These are phyloP conservation scores for Sclerurus mexicanus DNA, from an alignment of 2,113 vertebrate genomes.

Conservation along the genomic window DNA sequence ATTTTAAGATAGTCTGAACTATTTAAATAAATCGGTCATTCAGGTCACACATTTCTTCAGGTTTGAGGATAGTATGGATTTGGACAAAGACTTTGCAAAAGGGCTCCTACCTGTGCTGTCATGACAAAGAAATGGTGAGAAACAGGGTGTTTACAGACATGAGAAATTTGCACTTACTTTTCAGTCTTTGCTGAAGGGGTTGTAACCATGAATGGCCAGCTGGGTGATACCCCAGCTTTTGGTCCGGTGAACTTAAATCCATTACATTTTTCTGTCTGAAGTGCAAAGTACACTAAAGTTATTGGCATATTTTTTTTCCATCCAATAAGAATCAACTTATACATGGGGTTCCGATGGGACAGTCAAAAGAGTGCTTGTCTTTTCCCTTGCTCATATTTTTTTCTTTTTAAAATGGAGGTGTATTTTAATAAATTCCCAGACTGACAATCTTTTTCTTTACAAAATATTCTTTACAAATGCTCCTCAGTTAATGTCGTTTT, in stretches of 20 bases:
- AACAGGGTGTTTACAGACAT: background rate
- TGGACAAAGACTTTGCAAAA: background rate
- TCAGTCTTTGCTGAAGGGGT: background rate
- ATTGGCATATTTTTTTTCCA: background rate
- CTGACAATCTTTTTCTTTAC: background rate
- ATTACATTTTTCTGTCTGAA: background rate
- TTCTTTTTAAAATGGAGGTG: background rate
- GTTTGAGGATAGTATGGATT: background rate
- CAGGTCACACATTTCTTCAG: background rate
- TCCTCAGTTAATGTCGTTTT: background rate
- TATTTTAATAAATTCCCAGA: background rate
- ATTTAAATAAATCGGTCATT: background rate
- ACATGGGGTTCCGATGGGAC: fast-evolving
- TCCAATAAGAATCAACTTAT: background rate
- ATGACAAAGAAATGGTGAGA: background rate
- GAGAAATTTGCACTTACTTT: background rate
- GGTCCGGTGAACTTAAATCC: background rate
- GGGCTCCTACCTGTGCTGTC: background rate
- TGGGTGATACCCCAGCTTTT: background rate
- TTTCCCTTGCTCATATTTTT: background rate
- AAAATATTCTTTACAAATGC: background rate
- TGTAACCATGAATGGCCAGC: background rate
- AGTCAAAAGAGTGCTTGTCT: background rate
- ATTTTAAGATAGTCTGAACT: background rate
- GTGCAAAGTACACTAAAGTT: background rate